Conservation (phyloP, 1,140 invertebrate genomes). For the Dryas iulia region DNA sequence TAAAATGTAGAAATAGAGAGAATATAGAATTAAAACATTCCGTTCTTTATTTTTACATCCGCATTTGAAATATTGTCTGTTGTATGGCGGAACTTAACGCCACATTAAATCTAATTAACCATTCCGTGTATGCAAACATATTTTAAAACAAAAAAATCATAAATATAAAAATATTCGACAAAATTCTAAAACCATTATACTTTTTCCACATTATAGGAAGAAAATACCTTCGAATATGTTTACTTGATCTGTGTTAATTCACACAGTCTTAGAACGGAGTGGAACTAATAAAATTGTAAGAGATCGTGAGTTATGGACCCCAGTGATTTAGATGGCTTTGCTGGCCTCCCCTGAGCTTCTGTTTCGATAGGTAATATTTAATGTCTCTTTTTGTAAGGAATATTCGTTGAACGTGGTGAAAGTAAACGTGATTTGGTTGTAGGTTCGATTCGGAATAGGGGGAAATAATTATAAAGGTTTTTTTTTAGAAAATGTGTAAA, state of each 20-base stretch:
- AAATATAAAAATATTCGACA: too few relatives aligned
- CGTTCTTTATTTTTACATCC: too few relatives aligned
- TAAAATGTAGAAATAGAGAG: too few relatives aligned
- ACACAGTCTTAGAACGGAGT: background rate
- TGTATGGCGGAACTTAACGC: too few relatives aligned
- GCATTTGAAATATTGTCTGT: too few relatives aligned
- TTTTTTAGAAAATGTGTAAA: too few relatives aligned
- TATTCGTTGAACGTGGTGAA: too few relatives aligned
- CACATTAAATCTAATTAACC: too few relatives aligned
- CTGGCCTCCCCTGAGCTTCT: background rate
- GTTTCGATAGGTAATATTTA: background rate
- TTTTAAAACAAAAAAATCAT: too few relatives aligned
- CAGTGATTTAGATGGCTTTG: slow-evolving; percentile 1
- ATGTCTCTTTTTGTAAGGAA: background rate
- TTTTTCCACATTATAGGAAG: background rate
- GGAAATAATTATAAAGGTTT: too few relatives aligned
- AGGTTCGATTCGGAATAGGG: background rate
- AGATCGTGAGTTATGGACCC: background rate
- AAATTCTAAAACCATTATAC: background rate
- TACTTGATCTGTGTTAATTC: background rate
- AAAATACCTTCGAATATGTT: background rate
- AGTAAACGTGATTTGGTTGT: background rate
- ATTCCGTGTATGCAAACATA: too few relatives aligned
- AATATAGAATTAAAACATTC: too few relatives aligned
- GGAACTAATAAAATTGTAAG: slow-evolving; percentile 3